phyloP scores from a whole-genome alignment of 2,113 vertebrate species.

The Phaethornis superciliosus region DNA sequence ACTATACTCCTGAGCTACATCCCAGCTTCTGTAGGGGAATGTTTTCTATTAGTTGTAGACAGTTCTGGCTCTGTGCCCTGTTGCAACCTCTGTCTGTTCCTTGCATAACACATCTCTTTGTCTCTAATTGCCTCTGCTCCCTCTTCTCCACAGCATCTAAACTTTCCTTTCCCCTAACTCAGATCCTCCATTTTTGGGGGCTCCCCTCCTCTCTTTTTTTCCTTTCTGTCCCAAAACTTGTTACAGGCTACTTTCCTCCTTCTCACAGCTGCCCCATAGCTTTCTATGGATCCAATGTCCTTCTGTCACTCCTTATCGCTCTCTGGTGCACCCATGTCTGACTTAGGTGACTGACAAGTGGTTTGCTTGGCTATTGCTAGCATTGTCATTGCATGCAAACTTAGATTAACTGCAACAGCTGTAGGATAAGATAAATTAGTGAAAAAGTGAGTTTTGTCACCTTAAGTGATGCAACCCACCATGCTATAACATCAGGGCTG shows the following conservation, averaged over 20 bases:
- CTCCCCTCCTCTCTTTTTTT: not conserved
- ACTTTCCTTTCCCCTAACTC: not conserved
- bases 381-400: not conserved
- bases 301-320: not conserved
- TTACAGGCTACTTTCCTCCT: not conserved
- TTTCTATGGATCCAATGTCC: not conserved
- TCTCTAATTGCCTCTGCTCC: not conserved
- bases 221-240: not conserved
- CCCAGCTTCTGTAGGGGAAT: not conserved
- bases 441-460: not conserved
- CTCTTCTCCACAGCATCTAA: not conserved
- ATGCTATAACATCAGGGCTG: not conserved
- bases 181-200: not conserved
- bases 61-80: not conserved
- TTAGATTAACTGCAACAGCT: not conserved
- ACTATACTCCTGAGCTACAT: not conserved
- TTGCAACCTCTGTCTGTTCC: not conserved
- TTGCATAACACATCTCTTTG: not conserved
- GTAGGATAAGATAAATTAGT: not conserved
- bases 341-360: not conserved
- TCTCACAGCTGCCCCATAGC: not conserved
- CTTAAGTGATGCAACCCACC: not conserved
- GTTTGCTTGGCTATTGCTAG: not conserved
- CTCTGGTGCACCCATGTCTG: not conserved
- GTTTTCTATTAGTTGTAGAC: not conserved